Evolutionary conservation across 2,888 invertebrate genomes (phyloP), one percentile per base, ranked within the genome.

Genomic region (Monochamus alternatus): DNA sequence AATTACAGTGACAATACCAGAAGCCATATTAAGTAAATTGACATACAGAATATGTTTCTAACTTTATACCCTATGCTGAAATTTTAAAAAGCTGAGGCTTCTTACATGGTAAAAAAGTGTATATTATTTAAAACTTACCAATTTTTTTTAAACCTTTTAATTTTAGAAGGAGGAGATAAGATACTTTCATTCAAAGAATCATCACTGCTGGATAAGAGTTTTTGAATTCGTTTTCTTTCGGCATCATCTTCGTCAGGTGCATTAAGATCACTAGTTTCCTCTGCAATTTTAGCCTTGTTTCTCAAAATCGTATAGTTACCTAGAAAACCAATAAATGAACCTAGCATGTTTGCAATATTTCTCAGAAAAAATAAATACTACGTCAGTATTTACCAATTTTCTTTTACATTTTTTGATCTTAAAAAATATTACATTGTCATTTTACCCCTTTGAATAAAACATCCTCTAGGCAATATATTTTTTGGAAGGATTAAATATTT

Each of bases 191-290:
- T 47, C 47, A 47, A 47, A 10, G 67, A 67, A 14, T 67, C 55
- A 12, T 67, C 67, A 67, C 67, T 67, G 32, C 67, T 67, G 3
- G 55, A 67, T 67, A 67, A 67, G 9, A 52, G 14, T 67, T 51
- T 67, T 31, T 67, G 52, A 31, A 67, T 31, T 55, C 52, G 14
- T 67, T 67, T 67, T 10, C 67, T 47, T n/a, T n/a, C n/a, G 9
- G 3, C 3, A 47, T 47, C 47, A 9, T 22, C 8, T 44, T 67
- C 52, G 31, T 51, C 52, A 30, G 38, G 59, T 12, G 60, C 59
- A 32, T 70, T 60, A 9, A 70, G 44, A 31, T 70, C 70, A 60
- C 70, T 70, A 12, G 70, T 70, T 31, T 60, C 59, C 22, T 70
- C 70, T 8, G 60, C 70, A 55, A 62, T 14, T 14, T 22, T 58